Conservation (phyloP, 2,113 vertebrate genomes). For the cat (Felis catus) region DNA sequence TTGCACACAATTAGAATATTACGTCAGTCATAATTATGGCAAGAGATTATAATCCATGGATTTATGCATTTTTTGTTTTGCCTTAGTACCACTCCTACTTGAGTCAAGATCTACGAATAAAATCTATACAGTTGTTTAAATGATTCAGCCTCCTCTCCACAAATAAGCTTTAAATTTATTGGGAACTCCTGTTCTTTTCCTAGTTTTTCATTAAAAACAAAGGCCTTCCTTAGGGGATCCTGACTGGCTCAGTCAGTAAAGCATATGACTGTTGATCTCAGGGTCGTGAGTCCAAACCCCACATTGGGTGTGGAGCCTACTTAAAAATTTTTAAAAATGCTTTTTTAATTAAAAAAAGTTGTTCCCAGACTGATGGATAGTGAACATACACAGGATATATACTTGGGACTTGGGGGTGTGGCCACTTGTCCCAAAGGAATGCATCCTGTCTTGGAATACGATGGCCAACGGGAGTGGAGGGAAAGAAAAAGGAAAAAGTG, state of each 20-base stretch:
- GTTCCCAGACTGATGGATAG: not conserved
- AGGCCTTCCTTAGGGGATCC: not conserved
- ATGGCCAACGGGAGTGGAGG: not conserved
- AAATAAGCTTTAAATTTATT: conserved; percentile 19
- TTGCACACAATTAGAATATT: conserved; percentile 1
- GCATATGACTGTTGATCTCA: not conserved
- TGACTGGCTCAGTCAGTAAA: not conserved
- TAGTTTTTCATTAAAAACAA: not conserved
- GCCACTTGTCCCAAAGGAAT: not conserved
- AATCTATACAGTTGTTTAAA: not conserved
- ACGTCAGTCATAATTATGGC: not conserved
- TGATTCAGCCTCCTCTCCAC: not conserved
- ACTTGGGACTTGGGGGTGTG: not conserved
- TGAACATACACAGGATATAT: not conserved
- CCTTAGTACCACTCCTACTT: not conserved
- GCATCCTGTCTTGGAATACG: not conserved
- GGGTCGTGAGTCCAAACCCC: not conserved
- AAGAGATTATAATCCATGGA: not conserved
- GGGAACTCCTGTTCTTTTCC: not conserved
- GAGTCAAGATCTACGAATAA: not conserved
- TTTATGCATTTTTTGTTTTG: not conserved
- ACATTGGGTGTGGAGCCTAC: not conserved
- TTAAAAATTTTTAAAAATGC: not conserved
- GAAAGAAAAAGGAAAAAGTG: not conserved
- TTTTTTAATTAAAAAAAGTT: not conserved